phyloP scores from a whole-genome alignment of 2,113 vertebrate genomes.

The Sphaerodactylus townsendi region DNA sequence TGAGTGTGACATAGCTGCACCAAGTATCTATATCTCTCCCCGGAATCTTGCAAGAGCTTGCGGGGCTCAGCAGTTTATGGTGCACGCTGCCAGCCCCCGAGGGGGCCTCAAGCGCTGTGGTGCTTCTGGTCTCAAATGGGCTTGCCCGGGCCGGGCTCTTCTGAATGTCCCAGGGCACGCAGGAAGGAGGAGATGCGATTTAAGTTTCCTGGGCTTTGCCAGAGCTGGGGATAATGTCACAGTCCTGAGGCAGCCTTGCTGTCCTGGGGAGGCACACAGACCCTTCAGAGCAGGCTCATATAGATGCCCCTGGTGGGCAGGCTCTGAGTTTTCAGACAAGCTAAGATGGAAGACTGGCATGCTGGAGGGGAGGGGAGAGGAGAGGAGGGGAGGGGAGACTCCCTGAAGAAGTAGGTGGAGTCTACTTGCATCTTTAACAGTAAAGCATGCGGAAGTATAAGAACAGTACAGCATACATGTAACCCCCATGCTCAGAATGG shows the following conservation, averaged over 20 bases:
- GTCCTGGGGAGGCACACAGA: neutral
- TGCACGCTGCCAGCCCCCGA: too few relatives aligned
- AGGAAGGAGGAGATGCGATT: neutral
- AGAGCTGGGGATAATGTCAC: neutral
- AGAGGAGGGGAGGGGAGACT: too few relatives aligned
- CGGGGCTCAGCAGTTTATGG: conserved; percentile 25
- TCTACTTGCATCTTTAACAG: too few relatives aligned
- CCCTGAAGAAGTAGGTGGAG: too few relatives aligned
- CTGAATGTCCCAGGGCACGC: neutral
- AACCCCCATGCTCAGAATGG: too few relatives aligned
- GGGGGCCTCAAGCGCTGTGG: conserved; percentile 39
- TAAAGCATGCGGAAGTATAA: too few relatives aligned
- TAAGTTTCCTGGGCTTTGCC: neutral
- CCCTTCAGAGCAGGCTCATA: neutral
- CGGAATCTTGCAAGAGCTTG: conserved; percentile 33
- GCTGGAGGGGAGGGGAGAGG: too few relatives aligned
- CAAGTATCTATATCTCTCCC: conserved; percentile 33
- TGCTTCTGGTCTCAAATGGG: conserved; percentile 24
- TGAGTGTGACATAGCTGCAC: conserved; percentile 42
- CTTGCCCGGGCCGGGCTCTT: neutral
- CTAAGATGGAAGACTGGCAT: neutral
- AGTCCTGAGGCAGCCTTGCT: neutral
- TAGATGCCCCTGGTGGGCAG: neutral
- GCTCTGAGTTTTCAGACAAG: neutral
- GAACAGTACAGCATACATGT: too few relatives aligned